Base-by-base conservation (phyloP, 2,113 vertebrate species). In the Pica pica region DNA sequence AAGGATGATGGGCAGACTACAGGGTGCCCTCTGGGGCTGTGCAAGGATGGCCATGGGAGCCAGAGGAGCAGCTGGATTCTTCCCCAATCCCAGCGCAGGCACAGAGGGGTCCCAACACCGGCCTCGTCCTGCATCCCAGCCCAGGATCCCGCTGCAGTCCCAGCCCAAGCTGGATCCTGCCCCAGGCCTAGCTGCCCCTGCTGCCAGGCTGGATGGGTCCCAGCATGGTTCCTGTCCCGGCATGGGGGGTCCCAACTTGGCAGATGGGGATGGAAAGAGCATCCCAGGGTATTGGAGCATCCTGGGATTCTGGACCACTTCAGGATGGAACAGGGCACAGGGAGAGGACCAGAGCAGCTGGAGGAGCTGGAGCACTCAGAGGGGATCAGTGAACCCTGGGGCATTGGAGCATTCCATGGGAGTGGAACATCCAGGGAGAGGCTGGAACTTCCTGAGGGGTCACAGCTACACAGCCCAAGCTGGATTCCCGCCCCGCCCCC, bases 11-110 rank as follows among this genome's bases (percentile, higher is more conserved):
- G 64, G 41, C 82, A 90, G 70, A 49, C 35, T 10, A 59, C 24
- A 27, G 30, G 9, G 2, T 63, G 22, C 27, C 22, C 4, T 41
- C 64, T 70, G 41, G 12, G 19, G 53, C 46, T 0, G 0, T 18
- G 20, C 46, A n/a, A 28, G 39, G 11, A 21, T 46, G 69, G 69
- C 53, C 53, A n/a, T 2, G 2, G 60, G 39, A 68, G 28, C 60
- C n/a, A 60, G 46, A 60, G 28, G 11, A 75, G 11, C 78, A 35
- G 33, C 37, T 59, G 50, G 52, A 89, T 67, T 65, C 60, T 82
- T 52, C 44, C 37, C 31, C 37, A 60, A 11, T 28, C 39, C 41
- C 52, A 39, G 44, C 33, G 22, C 33, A 30, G 87, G 46, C 23
- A 53, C 39, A 60, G 50, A 59, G 23, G 22, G 16, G 23, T n/a